phyloP scores from a whole-genome alignment of 2,888 invertebrate genomes.

The Acanthococcus lagerstroemiae region DNA sequence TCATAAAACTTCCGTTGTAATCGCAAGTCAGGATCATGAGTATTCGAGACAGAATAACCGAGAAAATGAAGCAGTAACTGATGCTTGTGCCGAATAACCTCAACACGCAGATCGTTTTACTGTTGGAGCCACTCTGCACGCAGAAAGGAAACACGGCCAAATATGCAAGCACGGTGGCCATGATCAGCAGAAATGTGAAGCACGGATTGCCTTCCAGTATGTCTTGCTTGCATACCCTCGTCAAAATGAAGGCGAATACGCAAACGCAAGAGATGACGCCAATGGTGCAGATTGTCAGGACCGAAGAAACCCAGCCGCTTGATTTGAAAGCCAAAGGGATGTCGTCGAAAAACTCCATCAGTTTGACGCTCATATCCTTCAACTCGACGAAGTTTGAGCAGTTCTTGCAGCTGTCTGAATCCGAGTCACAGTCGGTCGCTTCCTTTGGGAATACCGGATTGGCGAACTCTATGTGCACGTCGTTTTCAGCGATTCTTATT shows the following conservation, averaged over 20 bases:
- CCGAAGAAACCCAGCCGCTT: constrained; percentile 36
- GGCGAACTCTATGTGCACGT: neutral
- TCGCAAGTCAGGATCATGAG: constrained; percentile 56
- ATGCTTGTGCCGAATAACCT: constrained; percentile 46
- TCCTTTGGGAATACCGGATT: neutral
- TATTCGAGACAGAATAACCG: constrained; percentile 53
- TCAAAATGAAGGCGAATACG: constrained; percentile 54
- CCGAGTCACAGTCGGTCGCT: neutral
- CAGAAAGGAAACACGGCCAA: constrained; percentile 43
- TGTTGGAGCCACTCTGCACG: constrained; percentile 32
- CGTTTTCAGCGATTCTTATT: constrained; percentile 2
- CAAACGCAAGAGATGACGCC: constrained; percentile 55
- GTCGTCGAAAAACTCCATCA: neutral
- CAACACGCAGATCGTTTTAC: constrained; percentile 18
- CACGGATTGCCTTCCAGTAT: constrained; percentile 58
- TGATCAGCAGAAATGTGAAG: constrained; percentile 43
- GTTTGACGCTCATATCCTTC: neutral
- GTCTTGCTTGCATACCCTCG: constrained; percentile 53
- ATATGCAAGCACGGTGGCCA: constrained; percentile 43
- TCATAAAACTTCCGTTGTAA: constrained; percentile 54
- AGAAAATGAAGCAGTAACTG: constrained; percentile 53
- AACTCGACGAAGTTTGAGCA: constrained; percentile 4
- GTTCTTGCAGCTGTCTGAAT: constrained; percentile 1
- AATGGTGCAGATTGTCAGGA: constrained; percentile 55
- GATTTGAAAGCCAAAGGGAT: constrained; percentile 8